Percentiles rank a stretch among this genome's conserved stretches.
phyloP scores from a whole-genome alignment of 2,113 vertebrate genomes.

The Menura novaehollandiae region DNA sequence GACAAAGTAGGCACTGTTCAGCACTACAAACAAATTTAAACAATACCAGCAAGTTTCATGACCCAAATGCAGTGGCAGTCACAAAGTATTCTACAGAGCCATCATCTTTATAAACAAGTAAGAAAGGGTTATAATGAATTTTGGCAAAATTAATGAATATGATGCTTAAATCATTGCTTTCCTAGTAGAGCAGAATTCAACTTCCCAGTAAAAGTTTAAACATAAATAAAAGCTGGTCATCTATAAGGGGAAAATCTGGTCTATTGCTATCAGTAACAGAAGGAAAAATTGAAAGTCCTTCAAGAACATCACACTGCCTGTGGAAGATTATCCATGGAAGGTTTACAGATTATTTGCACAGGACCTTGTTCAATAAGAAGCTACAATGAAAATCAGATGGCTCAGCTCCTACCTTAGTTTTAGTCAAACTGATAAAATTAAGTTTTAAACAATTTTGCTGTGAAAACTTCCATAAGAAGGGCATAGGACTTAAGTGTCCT shows the following conservation, averaged over 20 bases:
- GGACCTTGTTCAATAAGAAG: background rate
- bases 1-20: background rate
- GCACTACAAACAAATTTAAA: background rate
- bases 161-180: background rate
- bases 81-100: background rate
- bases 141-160: background rate
- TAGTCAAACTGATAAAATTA: background rate
- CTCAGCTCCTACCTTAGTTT: background rate
- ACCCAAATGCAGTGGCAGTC: background rate
- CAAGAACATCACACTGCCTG: background rate
- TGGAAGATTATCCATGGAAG: background rate
- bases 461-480: background rate
- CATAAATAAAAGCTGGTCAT: background rate
- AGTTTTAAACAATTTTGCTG: background rate
- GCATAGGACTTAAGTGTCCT: background rate
- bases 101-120: background rate
- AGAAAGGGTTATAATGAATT: background rate
- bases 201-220: background rate
- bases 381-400: background rate
- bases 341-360: background rate
- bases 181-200: background rate
- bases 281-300: background rate
- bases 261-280: background rate
- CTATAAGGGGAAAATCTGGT: background rate
- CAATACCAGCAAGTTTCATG: background rate